Base-by-base conservation (phyloP, 1,140 invertebrate species). In the Lycorma delicatula region DNA sequence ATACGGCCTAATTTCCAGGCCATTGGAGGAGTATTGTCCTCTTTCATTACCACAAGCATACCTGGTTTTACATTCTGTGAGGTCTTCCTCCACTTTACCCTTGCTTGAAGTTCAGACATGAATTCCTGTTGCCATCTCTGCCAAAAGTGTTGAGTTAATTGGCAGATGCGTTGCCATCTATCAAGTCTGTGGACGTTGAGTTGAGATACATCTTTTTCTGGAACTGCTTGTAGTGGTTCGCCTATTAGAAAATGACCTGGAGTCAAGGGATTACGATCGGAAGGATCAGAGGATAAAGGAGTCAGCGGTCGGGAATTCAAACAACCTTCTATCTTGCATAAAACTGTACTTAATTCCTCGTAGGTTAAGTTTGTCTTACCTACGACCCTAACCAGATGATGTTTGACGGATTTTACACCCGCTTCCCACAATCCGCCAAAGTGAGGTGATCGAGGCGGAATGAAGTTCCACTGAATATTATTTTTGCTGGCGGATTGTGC, bases 1-100 rank as follows among this genome's bases (percentile, higher is more conserved):
- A 73, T 65, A 22, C 67, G 51, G 23, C 59, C 69, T 20, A 71
- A 26, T n/a, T 53, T 26, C 70, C 71, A 73, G 36, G 64, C 60
- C 1, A 51, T 23, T n/a, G 69, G 67, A n/a, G 70, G 66, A 13
- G 62, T 36, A 38, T 64, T 62, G 12, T 68, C 64, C 12, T 71
- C 66, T 34, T 69, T 69, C 1, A 73, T n/a, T 1, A 73, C 18
- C 13, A 73, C 72, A 6, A 74, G 22, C 6, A 60, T 46, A 26
- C 64, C 63, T 13, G 64, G 41, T 47, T 66, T 58, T 13, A 66
- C n/a, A 31, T 66, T 61, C 7, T 29, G 22, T 60, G 57, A 20
- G 6, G 44, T 22, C 2, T 27, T 27, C 7, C 16, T 46, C 66
- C 69, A 68, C 51, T 68, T 69, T 9, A 27, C 9, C n/a, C 65